Evolutionary conservation across 2,113 vertebrate genomes (phyloP), one percentile per base, ranked within the genome.

Genomic region (Brienomyrus longianalis): DNA sequence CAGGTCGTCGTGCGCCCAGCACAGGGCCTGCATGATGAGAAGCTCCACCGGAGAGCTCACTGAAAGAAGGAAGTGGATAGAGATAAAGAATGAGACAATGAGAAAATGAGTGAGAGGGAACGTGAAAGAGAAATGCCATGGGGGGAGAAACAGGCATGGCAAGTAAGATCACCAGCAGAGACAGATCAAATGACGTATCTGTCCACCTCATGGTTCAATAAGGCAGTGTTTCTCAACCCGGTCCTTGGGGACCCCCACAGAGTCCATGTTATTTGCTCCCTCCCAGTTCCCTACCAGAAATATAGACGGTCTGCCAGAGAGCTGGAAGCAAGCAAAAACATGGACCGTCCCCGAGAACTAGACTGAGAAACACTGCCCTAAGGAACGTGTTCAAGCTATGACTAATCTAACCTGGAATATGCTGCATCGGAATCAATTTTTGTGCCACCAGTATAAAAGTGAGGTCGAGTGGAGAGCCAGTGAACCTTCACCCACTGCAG

Each of bases 1-100:
- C 93, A 99, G 95, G 94, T 99, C 98, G 93, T 99, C 98, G 6
- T 99, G 98, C 45, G 97, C 97, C 98, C 98, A 99, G 92, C 98
- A 99, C 89, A 99, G 96, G 50, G 98, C 98, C 94, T 99, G 98
- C 95, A 98, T 98, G 94, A 99, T 98, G 91, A 99, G 93, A 92
- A 99, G 94, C 94, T 99, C 98, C 91, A 99, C 97, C 47, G 98
- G 97, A 92, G 98, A 99, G 93, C 97, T 98, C 95, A 98, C 98
- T 99, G 95, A 90, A 92, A 83, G 92, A 93, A 51, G 54, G 13
- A 47, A 51, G 52, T 35, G 52, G 88, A 84, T 1, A 51, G 2
- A 35, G 70, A 35, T 48, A 31, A 21, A 45, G 27, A 86, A 86
- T 52, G 31, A 83, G 43, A 43, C 31, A 31, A 43, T 5, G 27